Percentiles rank a stretch among this genome's conserved stretches.
phyloP scores from a whole-genome alignment of 2,888 invertebrate species.

The Epirrhoe alternata region DNA sequence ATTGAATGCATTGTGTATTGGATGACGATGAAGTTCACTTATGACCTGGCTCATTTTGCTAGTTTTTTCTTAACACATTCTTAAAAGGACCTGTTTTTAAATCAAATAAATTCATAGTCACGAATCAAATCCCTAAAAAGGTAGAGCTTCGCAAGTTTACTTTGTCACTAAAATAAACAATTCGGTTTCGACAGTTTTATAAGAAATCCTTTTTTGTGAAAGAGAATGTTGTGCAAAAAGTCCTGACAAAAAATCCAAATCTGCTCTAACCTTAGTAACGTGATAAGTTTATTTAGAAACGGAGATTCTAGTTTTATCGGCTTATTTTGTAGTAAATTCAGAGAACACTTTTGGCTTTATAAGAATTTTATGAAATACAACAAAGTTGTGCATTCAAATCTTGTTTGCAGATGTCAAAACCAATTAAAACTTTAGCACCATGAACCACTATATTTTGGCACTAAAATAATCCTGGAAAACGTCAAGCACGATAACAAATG shows the following conservation, averaged over 20 bases:
- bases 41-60: not conserved
- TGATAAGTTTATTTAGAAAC: slow-evolving; percentile 83
- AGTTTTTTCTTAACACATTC: not conserved
- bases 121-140: slow-evolving; percentile 54
- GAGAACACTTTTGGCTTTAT: slow-evolving; percentile 25
- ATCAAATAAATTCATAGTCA: slow-evolving; percentile 52
- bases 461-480: slow-evolving; percentile 5
- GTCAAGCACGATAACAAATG: not conserved
- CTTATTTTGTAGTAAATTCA: slow-evolving; percentile 46
- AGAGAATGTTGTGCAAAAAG: slow-evolving; percentile 76
- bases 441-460: slow-evolving; percentile 8
- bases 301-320: slow-evolving; percentile 63
- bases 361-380: not conserved
- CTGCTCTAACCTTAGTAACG: slow-evolving; percentile 64
- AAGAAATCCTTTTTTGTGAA: slow-evolving; percentile 62
- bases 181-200: slow-evolving; percentile 59
- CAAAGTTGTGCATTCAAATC: not conserved
- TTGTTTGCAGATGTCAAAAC: not conserved
- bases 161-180: slow-evolving; percentile 78
- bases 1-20: not conserved
- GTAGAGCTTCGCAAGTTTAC: slow-evolving; percentile 58
- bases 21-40: not conserved
- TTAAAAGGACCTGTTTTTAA: slow-evolving; percentile 10
- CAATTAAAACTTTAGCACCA: slow-evolving; percentile 8
- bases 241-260: slow-evolving; percentile 70